These are phyloP conservation scores for Pedionomus torquatus DNA, from an alignment of 2,113 vertebrate genomes.

Conservation along the genomic window DNA sequence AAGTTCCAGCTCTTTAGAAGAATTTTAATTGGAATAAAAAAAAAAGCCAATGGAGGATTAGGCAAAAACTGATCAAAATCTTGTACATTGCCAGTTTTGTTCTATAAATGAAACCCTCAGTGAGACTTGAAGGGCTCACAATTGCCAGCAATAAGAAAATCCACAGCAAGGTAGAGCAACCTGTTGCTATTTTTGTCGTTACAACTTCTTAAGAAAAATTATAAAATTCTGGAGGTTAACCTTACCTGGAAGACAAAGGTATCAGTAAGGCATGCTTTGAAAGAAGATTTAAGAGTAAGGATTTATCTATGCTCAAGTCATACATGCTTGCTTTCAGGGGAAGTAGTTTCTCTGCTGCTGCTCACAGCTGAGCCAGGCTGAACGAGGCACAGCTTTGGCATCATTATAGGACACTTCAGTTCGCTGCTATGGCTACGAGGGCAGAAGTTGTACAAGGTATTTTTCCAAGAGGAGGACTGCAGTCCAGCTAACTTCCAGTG, in stretches of 20 bases:
- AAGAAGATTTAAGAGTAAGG: neutral
- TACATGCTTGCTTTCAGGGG: neutral
- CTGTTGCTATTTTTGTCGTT: neutral
- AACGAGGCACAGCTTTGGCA: neutral
- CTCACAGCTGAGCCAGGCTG: neutral
- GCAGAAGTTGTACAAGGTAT: neutral
- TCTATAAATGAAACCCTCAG: neutral
- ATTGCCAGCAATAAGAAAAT: neutral
- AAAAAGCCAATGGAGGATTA: neutral
- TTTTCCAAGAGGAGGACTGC: neutral
- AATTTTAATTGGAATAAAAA: neutral
- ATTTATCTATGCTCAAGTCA: neutral
- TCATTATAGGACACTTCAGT: neutral
- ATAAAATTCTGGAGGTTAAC: neutral
- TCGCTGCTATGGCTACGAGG: neutral
- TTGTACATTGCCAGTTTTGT: neutral
- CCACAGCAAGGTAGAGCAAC: neutral
- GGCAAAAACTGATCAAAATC: neutral
- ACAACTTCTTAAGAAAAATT: neutral
- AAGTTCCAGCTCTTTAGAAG: neutral
- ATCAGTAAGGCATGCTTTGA: neutral
- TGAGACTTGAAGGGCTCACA: neutral
- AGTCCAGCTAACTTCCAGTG: neutral
- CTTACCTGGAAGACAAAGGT: neutral
- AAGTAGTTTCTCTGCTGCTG: neutral